Evolutionary conservation across 1,140 invertebrate species (phyloP).

Genomic region (Drosophila kurseongensis): DNA sequence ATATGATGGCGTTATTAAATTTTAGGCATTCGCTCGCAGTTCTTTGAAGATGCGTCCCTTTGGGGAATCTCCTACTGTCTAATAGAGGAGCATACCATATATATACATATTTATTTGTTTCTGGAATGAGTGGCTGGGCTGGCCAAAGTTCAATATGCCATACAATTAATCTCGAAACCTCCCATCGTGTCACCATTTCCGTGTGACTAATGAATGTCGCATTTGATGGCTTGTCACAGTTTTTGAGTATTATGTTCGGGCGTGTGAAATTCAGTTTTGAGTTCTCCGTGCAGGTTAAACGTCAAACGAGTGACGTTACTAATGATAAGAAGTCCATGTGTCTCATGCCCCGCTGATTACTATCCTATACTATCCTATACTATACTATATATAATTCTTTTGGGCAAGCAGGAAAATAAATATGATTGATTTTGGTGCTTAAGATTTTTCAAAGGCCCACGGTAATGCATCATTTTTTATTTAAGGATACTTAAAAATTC

Average conservation of each 20-base stretch:
- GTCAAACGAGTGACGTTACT: conserved; percentile 62
- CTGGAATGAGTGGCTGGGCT: not conserved
- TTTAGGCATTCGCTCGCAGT: conserved; percentile 32
- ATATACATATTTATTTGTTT: not conserved
- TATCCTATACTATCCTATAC: too few relatives aligned
- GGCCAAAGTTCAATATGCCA: conserved; percentile 62
- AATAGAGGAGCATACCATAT: not conserved
- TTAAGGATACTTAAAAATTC: not conserved
- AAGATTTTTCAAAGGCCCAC: not conserved
- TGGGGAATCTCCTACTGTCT: not conserved
- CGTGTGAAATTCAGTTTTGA: conserved; percentile 60
- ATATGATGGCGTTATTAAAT: conserved; percentile 65
- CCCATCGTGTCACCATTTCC: conserved; percentile 41
- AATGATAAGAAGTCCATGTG: conserved; percentile 65
- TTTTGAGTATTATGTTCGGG: conserved; percentile 15
- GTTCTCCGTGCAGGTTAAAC: conserved; percentile 17
- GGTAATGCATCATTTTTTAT: not conserved
- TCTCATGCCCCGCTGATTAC: conserved; percentile 36
- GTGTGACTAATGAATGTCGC: conserved; percentile 70
- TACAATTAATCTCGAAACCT: conserved; percentile 58
- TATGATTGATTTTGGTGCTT: conserved; percentile 4
- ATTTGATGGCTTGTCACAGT: conserved; percentile 63
- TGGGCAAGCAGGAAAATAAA: not conserved
- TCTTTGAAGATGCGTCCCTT: conserved; percentile 32
- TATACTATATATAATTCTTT: conserved; percentile 1